phyloP scores from a whole-genome alignment of 2,113 vertebrate genomes.

The Calyptomena viridis region DNA sequence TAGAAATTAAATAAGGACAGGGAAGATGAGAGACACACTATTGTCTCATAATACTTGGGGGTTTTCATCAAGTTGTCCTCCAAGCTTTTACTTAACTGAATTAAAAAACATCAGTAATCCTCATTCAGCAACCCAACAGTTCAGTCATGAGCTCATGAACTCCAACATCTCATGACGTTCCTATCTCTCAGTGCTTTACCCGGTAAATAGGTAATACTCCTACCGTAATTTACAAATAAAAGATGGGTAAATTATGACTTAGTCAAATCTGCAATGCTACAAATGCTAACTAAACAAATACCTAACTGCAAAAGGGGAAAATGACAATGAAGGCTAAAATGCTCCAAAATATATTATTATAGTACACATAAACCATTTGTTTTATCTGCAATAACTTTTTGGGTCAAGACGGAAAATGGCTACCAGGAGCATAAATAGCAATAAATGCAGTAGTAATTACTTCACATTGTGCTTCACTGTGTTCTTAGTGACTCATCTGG shows the following conservation, averaged over 20 bases:
- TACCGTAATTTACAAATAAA: not conserved
- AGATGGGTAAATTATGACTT: not conserved
- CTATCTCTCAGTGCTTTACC: not conserved
- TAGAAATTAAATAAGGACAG: not conserved
- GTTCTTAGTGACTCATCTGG: constrained; percentile 50
- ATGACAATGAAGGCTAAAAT: not conserved
- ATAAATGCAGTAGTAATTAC: constrained; percentile 63
- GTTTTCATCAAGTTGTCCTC: not conserved
- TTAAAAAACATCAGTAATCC: not conserved
- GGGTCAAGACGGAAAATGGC: constrained; percentile 52
- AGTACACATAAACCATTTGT: constrained; percentile 16
- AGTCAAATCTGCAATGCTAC: not conserved
- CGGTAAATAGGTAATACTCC: not conserved
- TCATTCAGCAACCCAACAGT: not conserved
- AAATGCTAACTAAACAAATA: not conserved
- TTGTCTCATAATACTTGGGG: not conserved
- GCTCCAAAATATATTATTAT: constrained; percentile 26
- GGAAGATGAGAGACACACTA: not conserved
- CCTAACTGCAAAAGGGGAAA: not conserved
- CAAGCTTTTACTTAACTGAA: not conserved
- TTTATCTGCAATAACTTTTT: constrained; percentile 59
- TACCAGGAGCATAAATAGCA: constrained; percentile 50
- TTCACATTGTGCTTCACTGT: constrained; percentile 49
- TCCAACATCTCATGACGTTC: not conserved
- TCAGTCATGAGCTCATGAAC: not conserved